Base-by-base conservation (phyloP, 2,888 invertebrate species). In the Scrobipalpa atriplicella region DNA sequence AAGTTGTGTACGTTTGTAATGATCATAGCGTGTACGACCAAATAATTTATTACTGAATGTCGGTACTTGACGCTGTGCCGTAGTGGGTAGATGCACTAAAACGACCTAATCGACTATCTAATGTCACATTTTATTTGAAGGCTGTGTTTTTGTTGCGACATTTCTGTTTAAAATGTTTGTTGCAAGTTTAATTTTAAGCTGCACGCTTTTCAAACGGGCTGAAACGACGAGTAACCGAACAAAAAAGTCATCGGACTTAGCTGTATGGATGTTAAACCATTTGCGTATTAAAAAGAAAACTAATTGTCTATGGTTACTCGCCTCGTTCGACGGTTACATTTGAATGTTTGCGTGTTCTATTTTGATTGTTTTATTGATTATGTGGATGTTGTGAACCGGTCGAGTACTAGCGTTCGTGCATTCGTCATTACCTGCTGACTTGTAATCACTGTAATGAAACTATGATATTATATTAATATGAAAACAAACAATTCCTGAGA, bases 401-500 rank as follows among this genome's bases (percentile, higher is more conserved):
- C 71, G 73, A 80, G 78, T 79, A 78, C 78, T 81, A 78, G 73
- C 76, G 83, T 80, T 80, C 84, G 85, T 82, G 85, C 84, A 83
- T 81, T 79, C 85, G 86, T 87, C 89, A 86, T 86, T 86, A 86
- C 86, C 89, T 81, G 87, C 88, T 87, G 85, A 83, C 83, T 82
- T 85, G 84, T 87, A 87, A 83, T 83, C 87, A 86, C 84, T 90
- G 87, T 88, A 86, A 87, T 85, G 80, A 86, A 84, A 87, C 85
- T 88, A 89, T 87, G 84, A 88, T 88, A 89, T 86, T 89, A 88
- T 87, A 86, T 88, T 87, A 86, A 82, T 87, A 88, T 86, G 85
- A 87, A 87, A 88, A 89, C 83, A 85, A 85, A 85, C 86, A 86
- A 89, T 89, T 90, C 89, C 90, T 90, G 87, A 87, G 81, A 89